These are phyloP conservation scores for Scleropages formosus DNA, from an alignment of 2,797 vertebrate species.

Conservation along the genomic window DNA sequence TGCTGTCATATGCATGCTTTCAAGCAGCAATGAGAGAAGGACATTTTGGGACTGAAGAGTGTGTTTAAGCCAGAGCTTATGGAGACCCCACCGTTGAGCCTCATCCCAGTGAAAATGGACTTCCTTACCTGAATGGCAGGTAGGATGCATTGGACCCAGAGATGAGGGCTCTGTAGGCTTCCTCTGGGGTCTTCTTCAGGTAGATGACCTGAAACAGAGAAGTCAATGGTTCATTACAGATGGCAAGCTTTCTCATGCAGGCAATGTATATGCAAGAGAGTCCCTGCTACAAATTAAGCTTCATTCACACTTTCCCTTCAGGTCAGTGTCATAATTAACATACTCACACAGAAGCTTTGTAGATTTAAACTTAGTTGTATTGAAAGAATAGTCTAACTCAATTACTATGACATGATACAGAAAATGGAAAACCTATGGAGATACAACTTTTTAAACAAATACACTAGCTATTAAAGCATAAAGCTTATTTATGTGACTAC, in stretches of 20 bases:
- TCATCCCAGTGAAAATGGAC: background rate
- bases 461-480: too few relatives aligned
- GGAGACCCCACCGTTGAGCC: too few relatives aligned
- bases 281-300: background rate
- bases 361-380: background rate
- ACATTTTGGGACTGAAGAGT: too few relatives aligned
- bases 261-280: background rate
- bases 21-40: too few relatives aligned
- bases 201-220: constrained; percentile 81
- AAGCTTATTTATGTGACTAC: too few relatives aligned
- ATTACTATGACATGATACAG: too few relatives aligned
- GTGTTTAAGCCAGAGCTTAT: too few relatives aligned
- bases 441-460: too few relatives aligned
- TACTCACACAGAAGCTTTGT: background rate
- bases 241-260: too few relatives aligned
- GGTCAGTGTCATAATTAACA: background rate
- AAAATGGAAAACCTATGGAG: too few relatives aligned
- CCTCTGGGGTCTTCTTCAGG: constrained; percentile 93
- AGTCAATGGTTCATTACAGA: constrained; percentile 2
- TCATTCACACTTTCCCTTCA: background rate
- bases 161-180: constrained; percentile 82
- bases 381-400: too few relatives aligned
- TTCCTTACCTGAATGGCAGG: constrained; percentile 88
- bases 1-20: too few relatives aligned
- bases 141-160: constrained; percentile 88